Base-by-base conservation (phyloP, 2,113 vertebrate genomes). In the Mus musculus region DNA sequence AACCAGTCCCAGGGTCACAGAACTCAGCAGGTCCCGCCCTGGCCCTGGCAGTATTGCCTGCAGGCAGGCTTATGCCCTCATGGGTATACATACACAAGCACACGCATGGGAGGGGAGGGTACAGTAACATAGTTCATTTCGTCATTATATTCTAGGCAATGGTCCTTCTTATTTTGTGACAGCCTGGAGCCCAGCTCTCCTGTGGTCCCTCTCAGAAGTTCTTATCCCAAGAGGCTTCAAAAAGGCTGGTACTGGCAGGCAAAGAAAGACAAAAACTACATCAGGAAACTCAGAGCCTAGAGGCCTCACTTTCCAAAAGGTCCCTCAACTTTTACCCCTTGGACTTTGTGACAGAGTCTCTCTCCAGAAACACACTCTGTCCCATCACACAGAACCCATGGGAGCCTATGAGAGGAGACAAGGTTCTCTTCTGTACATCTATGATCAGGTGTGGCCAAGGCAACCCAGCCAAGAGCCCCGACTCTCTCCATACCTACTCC, bases 1-100 rank as follows among this genome's bases (percentile, higher is more conserved):
- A 67, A 36, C 7, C 46, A 72, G n/a, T 1, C 52, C 24, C 3
- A 14, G 52, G 10, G 12, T 2, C 61, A 3, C 26, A 39, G 0
- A 2, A 7, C 12, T 11, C 65, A 8, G 0, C 6, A 73, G 63
- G 33, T 10, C 8, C 49, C 20, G 30, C 33, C 78, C 2, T 30
- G 54, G 65, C 19, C 30, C 9, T 72, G 4, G 0, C 0, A 52
- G 73, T 0, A 0, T 71, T 30, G 14, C 17, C 14, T 20, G 20
- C 2, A 33, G 26, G 6, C 39, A 28, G 28, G 24, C 81, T 42
- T 8, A 28, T 26, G 0, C 17, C 63, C 7, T 1, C 85, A 5
- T 0, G 1, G 5, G 36, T 13, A 39, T 4, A 46, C 17, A 36
- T 7, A 5, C 12, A 5, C 39, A 7, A 7, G 10, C 14, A 14